Base-by-base conservation (phyloP, 2,797 vertebrate genomes). In the Capromys pilorides region DNA sequence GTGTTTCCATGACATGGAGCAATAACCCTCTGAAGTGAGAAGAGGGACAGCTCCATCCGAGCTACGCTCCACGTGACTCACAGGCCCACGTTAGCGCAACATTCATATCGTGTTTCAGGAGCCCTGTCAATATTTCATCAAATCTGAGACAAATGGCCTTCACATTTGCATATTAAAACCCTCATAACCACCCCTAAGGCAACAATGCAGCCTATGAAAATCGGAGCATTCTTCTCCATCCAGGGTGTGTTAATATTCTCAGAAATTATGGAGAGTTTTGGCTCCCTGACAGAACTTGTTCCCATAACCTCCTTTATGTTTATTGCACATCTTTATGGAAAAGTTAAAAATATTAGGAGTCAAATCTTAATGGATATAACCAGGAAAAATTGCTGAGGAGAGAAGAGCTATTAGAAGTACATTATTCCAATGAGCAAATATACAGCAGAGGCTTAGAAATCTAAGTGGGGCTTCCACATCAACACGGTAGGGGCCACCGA, bases 281-380 rank as follows among this genome's bases (percentile, higher is more conserved):
- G 80, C 19, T 84, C 51, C 87, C 77, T 97, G 61, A 26, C 54
- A 94, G 11, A 86, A 81, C 81, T 22, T 81, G 59, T 6, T 10
- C 66, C 95, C 88, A 71, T 62, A 13, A 45, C 0, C 19, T 92
- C 57, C 31, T 73, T 81, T 5, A 0, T 71, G 91, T 96, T 96
- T 96, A 95, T 88, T 95, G 77, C 61, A 78, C 45, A 11, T 22
- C 96, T 97, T 90, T 93, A 94, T 51, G 80, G 90, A 94, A 85
- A 93, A 81, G 86, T 90, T 90, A 86, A 93, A 93, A 94, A 86
- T 84, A 84, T 39, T 91, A 3, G 54, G 45, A 89, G 90, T 86
- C 57, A 94, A 95, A 86, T 69, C 75, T 96, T 93, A 69, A 64
- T 80, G 73, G 51, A 73, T 36, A 85, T 89, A 84, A 85, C 0